Conservation (phyloP, 2,113 vertebrate genomes). For the Acanthochromis polyacanthus region DNA sequence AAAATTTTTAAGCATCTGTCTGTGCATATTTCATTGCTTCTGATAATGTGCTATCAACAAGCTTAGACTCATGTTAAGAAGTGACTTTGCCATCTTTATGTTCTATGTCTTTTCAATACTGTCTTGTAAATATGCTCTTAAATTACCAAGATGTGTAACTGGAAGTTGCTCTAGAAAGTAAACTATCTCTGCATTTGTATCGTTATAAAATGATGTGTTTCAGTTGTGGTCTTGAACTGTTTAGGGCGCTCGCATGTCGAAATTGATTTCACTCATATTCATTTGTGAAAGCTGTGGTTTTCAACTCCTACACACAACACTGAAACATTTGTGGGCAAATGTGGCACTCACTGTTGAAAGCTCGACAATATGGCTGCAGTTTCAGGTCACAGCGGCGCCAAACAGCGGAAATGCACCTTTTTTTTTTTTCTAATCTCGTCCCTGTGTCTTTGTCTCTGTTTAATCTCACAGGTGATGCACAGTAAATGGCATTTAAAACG, state of each 20-base stretch:
- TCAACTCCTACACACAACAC: constrained; percentile 59
- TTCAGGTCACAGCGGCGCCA: constrained; percentile 60
- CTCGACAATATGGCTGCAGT: constrained; percentile 46
- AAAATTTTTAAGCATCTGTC: not conserved
- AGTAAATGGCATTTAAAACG: constrained; percentile 68
- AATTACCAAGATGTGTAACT: not conserved
- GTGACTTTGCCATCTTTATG: too few species aligned
- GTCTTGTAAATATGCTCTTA: not conserved
- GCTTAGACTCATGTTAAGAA: not conserved
- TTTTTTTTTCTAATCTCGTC: constrained; percentile 32
- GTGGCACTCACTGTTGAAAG: constrained; percentile 42
- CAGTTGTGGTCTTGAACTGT: constrained; percentile 40
- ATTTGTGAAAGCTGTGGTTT: constrained; percentile 71
- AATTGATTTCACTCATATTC: constrained; percentile 44
- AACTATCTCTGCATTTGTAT: constrained; percentile 17
- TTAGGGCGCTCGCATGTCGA: constrained; percentile 20
- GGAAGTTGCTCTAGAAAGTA: constrained; percentile 4
- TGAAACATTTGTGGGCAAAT: constrained; percentile 75
- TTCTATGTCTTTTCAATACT: too few species aligned
- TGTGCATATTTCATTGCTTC: not conserved
- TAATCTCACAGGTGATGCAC: constrained; percentile 64
- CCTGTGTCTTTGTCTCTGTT: constrained; percentile 35
- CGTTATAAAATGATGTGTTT: constrained; percentile 15
- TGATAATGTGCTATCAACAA: not conserved
- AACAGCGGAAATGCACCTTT: not conserved